Base-by-base conservation (phyloP, 2,797 vertebrate species). In the Darevskia nairensis region DNA sequence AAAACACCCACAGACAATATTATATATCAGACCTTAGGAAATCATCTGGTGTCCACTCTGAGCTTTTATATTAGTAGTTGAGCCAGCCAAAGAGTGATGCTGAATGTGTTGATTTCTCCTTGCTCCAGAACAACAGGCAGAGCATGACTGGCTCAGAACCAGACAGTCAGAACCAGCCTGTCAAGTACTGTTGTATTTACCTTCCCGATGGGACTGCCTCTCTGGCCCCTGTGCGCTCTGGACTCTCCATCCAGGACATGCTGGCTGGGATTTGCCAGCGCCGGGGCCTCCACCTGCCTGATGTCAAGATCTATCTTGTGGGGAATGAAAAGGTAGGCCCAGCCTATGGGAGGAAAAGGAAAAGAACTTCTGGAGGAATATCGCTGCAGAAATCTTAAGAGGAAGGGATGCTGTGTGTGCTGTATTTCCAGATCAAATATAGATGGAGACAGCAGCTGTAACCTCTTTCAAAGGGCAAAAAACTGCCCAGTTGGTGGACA, bases 111-210 rank as follows among this genome's bases (percentile, higher is more conserved):
- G 72, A 85, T 44, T 72, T 92, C 84, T 46, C 10, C 50, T 90
- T 61, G 84, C 86, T n/a, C 1, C 89, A 99, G 98, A 97, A 97
- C 19, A 97, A 98, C 59, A 94, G 94, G 81, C 96, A 94, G 61
- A 98, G 96, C 94, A 94, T 97, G 41, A 94, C 95, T 8, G 95
- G 95, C 84, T 89, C 94, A 0, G 98, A 98, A 64, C 95, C 94
- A 8, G 97, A 97, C 29, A 85, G 84, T 3, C 95, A 96, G 0
- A 82, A 80, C 88, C 95, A 96, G 69, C 96, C 97, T 21, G 97
- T 98, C 41, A 98, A 98, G 64, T 99, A 99, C 94, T 99, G 99
- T 96, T 99, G 99, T 0, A 98, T 99, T 81, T 99, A 98, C 95
- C 95, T 99, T 78, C 99, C 99, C 0, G 99, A 99, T 0, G 98